Evolutionary conservation across 2,888 invertebrate species (phyloP), one percentile per base, ranked within the genome.

Genomic region (Orthosia gracilis): DNA sequence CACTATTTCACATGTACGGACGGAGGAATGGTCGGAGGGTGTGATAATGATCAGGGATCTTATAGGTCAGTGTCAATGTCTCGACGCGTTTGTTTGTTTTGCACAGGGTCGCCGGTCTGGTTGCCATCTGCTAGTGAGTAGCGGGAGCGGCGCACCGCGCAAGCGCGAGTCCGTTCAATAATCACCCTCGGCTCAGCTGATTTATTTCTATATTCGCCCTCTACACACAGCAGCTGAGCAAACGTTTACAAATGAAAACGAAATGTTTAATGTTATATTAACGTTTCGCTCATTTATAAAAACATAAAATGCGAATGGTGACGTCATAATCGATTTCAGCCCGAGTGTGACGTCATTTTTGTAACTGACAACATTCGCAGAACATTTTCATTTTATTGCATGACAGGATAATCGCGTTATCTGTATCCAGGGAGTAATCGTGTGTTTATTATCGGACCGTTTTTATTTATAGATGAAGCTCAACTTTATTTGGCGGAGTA

Each of bases 151-250:
- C 69, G 83, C 84, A 90, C 75, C 70, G 93, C 96, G 96, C 96
- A 95, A 94, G 96, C 94, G 94, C 87, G 91, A 76, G 85, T 71
- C 89, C 94, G 96, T 90, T 96, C 96, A 92, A 96, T 96, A 96
- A 89, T 86, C 89, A 88, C 87, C 82, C 90, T 87, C 3, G 55
- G 80, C 88, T 84, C 92, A 92, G 92, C 92, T 92, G 92, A 92
- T 89, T 87, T 87, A 89, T 88, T 89, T 87, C 85, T 80, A 52
- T 69, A 69, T 58, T 71, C 73, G n/a, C 62, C 71, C 70, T 68
- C 26, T 55, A 21, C 54, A 59, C 49, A n/a, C 66, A 55, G 50
- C 68, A 80, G 64, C 64, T 75, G 59, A 64, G 75, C 55, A 75
- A 75, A 67, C 50, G 50, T 64, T 70, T 47, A 18, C 13, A 66